Conservation (phyloP, 1,140 invertebrate genomes). For the Lepidotrigona ventralis region DNA sequence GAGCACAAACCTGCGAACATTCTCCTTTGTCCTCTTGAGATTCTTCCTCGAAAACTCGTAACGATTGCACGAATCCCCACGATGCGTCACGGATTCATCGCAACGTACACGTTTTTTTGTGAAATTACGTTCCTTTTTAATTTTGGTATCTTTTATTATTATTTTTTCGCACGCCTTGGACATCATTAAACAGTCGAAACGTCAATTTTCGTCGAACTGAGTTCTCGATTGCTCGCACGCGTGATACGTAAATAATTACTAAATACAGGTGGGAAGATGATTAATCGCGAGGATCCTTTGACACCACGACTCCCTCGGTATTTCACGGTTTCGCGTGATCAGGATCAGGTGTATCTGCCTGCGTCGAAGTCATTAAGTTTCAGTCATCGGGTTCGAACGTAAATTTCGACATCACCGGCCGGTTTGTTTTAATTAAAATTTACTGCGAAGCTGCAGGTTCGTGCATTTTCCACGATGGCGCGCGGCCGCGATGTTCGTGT, state of each 20-base stretch:
- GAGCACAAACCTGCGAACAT: neutral
- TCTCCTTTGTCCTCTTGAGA: neutral
- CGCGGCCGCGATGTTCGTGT: constrained; percentile 1
- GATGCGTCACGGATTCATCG: no score
- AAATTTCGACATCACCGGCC: constrained; percentile 18
- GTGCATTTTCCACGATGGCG: neutral
- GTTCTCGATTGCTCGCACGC: neutral
- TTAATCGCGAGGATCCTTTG: neutral
- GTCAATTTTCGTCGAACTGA: neutral
- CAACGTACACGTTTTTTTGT: no score
- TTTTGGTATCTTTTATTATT: no score
- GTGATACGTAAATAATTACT: neutral
- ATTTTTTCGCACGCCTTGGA: no score
- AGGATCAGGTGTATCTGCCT: neutral
- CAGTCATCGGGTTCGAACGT: constrained; percentile 15
- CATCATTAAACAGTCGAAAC: no score
- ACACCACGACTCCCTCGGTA: neutral
- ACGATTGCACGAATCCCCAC: neutral
- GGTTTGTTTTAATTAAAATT: constrained; percentile 45
- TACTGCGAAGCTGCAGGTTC: neutral
- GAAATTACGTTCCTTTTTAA: no score
- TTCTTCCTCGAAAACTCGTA: neutral
- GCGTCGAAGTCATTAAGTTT: constrained; percentile 15
- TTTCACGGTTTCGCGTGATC: neutral
- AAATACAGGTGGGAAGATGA: neutral